phyloP scores from a whole-genome alignment of 2,888 invertebrate genomes.

The Buathra laborator region DNA sequence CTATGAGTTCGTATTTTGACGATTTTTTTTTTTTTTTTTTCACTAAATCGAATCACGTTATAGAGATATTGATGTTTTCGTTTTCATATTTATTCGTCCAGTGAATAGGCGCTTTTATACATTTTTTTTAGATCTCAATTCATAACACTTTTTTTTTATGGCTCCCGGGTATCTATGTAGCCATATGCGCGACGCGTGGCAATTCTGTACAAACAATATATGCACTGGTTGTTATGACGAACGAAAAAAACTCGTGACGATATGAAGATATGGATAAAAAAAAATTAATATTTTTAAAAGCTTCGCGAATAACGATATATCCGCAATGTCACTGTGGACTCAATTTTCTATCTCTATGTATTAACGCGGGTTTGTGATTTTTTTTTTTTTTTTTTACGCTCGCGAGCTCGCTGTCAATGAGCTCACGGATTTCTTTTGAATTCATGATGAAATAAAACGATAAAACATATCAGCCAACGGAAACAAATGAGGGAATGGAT shows the following conservation, averaged over 20 bases:
- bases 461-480: not conserved
- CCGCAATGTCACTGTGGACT: constrained; percentile 43
- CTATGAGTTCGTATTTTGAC: not conserved
- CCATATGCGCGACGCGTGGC: constrained; percentile 10
- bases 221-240: not conserved
- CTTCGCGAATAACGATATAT: constrained; percentile 33
- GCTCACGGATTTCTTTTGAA: constrained; percentile 9
- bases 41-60: not conserved
- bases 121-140: constrained; percentile 22
- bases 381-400: constrained; percentile 10
- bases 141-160: constrained; percentile 12
- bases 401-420: constrained; percentile 26
- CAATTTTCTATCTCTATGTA: constrained; percentile 23
- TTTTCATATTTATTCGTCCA: constrained; percentile 33
- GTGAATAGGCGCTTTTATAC: not conserved
- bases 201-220: constrained; percentile 28
- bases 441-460: not conserved
- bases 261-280: not conserved
- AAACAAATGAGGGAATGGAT: not conserved
- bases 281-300: constrained; percentile 60
- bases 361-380: not conserved
- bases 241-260: constrained; percentile 36
- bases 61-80: constrained; percentile 16
- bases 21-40: constrained; percentile 28
- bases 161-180: not conserved